A percentile compares a stretch with the other conserved stretches of the same genome.
phyloP scores from a whole-genome alignment of 2,797 vertebrate genomes.

The Onychomys torridus region DNA sequence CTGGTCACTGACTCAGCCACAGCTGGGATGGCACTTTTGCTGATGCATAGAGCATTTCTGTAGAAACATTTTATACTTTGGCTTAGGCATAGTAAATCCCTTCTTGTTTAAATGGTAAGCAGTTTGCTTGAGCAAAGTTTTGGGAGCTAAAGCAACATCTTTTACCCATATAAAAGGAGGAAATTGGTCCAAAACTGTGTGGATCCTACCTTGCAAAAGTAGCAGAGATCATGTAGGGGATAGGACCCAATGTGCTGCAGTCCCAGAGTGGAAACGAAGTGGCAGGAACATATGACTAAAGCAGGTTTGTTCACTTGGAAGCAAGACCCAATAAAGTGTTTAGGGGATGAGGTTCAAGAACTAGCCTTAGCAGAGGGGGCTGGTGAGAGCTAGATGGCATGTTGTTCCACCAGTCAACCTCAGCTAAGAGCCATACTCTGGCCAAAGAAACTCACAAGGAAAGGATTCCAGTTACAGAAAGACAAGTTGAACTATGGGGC shows the following conservation, averaged over 20 bases:
- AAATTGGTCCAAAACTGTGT: not conserved
- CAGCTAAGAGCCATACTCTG: not conserved
- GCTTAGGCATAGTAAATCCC: slow-evolving; percentile 15
- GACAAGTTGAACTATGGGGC: not conserved
- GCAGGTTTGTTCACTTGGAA: not conserved
- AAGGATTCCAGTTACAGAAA: not conserved
- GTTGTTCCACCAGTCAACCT: not conserved
- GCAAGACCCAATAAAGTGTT: not conserved
- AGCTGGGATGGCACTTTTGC: not conserved
- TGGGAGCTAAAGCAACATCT: slow-evolving; percentile 26
- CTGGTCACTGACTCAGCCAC: not conserved
- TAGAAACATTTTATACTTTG: slow-evolving; percentile 27
- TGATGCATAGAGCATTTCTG: not conserved
- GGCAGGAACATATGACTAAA: too few species aligned
- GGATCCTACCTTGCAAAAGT: not conserved
- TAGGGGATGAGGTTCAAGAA: not conserved
- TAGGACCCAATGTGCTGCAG: not conserved
- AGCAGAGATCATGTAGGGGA: not conserved
- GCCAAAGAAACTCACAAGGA: not conserved
- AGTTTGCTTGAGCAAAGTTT: slow-evolving; percentile 50
- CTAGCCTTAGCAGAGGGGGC: too few species aligned
- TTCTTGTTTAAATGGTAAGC: slow-evolving; percentile 20
- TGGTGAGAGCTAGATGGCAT: not conserved
- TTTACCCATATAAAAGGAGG: not conserved
- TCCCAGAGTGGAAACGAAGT: not conserved